Conservation (phyloP, 2,888 invertebrate species). For the Epirrita christyi region DNA sequence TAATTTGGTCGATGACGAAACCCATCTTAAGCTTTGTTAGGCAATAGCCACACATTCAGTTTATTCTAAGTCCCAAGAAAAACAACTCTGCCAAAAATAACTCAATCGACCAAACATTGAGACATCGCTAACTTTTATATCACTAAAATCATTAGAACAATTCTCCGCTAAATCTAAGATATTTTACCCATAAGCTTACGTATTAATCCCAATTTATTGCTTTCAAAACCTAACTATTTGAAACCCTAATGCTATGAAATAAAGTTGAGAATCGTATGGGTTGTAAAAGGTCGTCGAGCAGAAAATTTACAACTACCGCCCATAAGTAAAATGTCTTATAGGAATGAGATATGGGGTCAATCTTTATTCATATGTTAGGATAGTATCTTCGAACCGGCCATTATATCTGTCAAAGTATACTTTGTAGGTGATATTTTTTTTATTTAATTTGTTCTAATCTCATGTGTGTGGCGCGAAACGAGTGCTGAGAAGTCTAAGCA, state of each 20-base stretch:
- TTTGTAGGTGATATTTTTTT: not conserved
- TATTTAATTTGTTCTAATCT: no score
- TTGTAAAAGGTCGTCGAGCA: conserved; percentile 44
- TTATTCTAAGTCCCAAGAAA: no score
- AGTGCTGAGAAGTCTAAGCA: no score
- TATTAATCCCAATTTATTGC: conserved; percentile 42
- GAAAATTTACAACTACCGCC: conserved; percentile 69
- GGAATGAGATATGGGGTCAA: conserved; percentile 68
- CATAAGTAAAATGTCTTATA: conserved; percentile 71
- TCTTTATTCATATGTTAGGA: conserved; percentile 67
- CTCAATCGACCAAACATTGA: not conserved
- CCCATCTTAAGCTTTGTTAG: no score
- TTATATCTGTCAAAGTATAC: conserved; percentile 65
- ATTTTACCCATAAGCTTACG: conserved; percentile 37
- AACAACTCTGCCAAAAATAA: not conserved
- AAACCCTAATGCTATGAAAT: not conserved
- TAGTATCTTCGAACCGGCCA: conserved; percentile 47
- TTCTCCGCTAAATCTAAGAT: conserved; percentile 36
- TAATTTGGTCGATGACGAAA: no score
- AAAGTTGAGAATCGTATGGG: conserved; percentile 29
- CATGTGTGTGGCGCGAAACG: no score
- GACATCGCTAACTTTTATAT: conserved; percentile 22
- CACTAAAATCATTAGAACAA: conserved; percentile 36
- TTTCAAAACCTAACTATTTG: conserved; percentile 15
- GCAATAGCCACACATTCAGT: no score